Evolutionary conservation across 2,113 vertebrate species (phyloP), one percentile per base, ranked within the genome.

Genomic region (Galeopterus variegatus): DNA sequence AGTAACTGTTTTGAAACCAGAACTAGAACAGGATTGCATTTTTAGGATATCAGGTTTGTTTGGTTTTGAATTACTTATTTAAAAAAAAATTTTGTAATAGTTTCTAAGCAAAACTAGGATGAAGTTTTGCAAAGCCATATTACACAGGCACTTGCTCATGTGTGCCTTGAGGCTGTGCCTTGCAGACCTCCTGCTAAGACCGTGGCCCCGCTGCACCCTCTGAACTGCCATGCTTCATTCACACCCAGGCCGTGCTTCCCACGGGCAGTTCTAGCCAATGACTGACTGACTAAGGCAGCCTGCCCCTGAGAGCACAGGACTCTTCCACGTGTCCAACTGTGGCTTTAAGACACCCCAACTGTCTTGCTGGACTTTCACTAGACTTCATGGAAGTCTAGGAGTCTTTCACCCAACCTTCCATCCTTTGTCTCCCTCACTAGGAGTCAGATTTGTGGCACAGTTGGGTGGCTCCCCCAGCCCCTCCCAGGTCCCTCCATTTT

Each of bases 21-120:
- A 93, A 83, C 45, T 62, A 67, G 84, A 88, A 70, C 19, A 85
- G 28, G 6, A 81, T 76, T 93, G n/a, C 11, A 72, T 64, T 93
- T 88, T 41, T 65, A 75, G 28, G 11, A 50, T 67, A 13, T 90
- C 50, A 36, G n/a, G 1, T 77, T 72, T 95, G 8, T 58, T 86
- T 86, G 24, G 8, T 72, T 92, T 92, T 72, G 23, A 88, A 92
- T 62, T 60, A 60, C 8, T 76, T 67, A 54, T 48, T 45, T 26
- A 64, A 92, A 94, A 56, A 64, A 56, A 28, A 48, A 12, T 76
- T 90, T 58, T 18, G 50, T 64, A 72, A 75, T n/a, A 90, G 79
- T 92, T 95, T 86, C 58, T 76, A 28, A 70, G 45, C 41, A 50
- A 94, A 60, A 84, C 17, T 64, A 65, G n/a, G 14, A 62, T 58